A percentile compares a stretch with the other conserved stretches of the same genome.
These are phyloP conservation scores for Tyrannus savana DNA, from an alignment of 2,113 vertebrate genomes.

Conservation along the genomic window DNA sequence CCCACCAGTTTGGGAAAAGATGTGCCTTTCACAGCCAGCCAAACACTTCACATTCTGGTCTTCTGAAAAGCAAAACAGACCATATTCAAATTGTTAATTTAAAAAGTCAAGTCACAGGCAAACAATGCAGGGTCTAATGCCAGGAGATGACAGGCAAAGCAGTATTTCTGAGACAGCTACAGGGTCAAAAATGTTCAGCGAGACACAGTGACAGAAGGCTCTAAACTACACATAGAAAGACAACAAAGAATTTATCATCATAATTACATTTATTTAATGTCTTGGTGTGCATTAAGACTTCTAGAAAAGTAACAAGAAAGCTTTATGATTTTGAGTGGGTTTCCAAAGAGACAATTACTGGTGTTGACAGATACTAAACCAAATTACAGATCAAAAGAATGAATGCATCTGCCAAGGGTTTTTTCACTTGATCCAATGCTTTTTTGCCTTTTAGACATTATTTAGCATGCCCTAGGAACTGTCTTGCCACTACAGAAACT, in stretches of 20 bases:
- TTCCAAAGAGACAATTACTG: not conserved
- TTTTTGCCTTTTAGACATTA: not conserved
- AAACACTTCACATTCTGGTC: not conserved
- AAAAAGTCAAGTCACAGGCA: not conserved
- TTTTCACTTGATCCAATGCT: not conserved
- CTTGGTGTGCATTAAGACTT: not conserved
- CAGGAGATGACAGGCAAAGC: not conserved
- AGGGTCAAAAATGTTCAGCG: not conserved
- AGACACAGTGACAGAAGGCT: not conserved
- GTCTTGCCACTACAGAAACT: not conserved
- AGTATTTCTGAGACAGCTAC: not conserved
- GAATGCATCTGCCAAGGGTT: not conserved
- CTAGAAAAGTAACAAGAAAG: not conserved
- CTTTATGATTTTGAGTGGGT: not conserved
- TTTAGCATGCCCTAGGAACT: not conserved
- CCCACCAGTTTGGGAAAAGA: constrained; percentile 14
- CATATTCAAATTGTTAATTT: not conserved
- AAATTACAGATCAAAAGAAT: not conserved
- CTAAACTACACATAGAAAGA: not conserved
- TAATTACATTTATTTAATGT: not conserved
- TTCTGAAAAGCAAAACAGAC: constrained; percentile 20
- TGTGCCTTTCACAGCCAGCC: constrained; percentile 24
- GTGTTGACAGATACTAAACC: not conserved
- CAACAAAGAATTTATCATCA: not conserved
- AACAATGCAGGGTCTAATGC: not conserved